Evolutionary conservation across 1,140 invertebrate species (phyloP).

Genomic region (Drosophila oshimai): DNA sequence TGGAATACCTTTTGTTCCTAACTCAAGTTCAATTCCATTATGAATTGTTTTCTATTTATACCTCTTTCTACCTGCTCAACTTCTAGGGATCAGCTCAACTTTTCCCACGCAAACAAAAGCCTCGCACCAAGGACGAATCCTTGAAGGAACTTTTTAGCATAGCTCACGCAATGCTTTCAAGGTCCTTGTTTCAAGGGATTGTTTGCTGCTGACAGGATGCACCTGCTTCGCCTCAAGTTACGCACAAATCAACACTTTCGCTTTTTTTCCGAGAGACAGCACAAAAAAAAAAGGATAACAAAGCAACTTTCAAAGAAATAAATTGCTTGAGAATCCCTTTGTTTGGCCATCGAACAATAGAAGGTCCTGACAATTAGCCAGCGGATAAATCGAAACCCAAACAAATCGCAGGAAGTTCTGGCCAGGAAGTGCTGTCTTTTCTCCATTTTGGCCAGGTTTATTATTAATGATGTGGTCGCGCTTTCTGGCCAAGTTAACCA

Average conservation of each 20-base stretch:
- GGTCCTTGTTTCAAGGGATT: conserved; percentile 23
- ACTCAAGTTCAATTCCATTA: conserved; percentile 25
- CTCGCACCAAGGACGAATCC: conserved; percentile 22
- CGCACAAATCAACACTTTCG: conserved; percentile 76
- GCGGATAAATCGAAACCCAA: conserved; percentile 37
- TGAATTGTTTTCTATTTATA: conserved; percentile 7
- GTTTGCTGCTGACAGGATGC: conserved; percentile 46
- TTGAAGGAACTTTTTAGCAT: conserved; percentile 13
- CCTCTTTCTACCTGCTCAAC: conserved; percentile 10
- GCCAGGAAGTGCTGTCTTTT: not conserved
- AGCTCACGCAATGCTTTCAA: conserved; percentile 23
- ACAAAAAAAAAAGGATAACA: not conserved
- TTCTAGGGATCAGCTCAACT: conserved; percentile 8
- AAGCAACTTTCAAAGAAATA: conserved; percentile 12
- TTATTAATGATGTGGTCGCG: conserved; percentile 43
- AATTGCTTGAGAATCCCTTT: conserved; percentile 22
- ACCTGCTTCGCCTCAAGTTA: conserved; percentile 58
- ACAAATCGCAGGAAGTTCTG: conserved; percentile 29
- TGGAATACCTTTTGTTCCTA: conserved; percentile 16
- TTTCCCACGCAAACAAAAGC: conserved; percentile 35
- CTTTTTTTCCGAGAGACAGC: conserved; percentile 25
- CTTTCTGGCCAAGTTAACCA: not conserved
- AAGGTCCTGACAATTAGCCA: conserved; percentile 48
- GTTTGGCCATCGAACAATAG: not conserved
- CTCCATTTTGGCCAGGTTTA: conserved; percentile 46